Evolutionary conservation across 2,888 invertebrate species (phyloP), one percentile per base, ranked within the genome.

Genomic region (Xanthostigma xanthostigma): DNA sequence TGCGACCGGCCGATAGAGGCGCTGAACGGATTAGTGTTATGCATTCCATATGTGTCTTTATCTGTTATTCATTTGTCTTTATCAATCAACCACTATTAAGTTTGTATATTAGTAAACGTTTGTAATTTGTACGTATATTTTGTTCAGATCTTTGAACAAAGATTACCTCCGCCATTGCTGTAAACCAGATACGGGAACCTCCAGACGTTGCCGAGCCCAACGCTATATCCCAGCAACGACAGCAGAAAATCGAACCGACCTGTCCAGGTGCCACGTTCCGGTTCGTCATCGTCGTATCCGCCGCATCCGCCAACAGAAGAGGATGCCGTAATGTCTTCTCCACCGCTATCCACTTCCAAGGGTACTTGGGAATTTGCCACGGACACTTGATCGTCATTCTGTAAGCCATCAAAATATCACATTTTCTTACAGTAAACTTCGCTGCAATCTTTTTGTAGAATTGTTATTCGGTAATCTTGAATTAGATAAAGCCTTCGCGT

Each of bases 151-250:
- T 42, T 42, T 42, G 27, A 13, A 14, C n/a, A 13, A 13, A 13
- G 9, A 64, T 60, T 58, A 78, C 80, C 84, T 57, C 84, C 84
- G 42, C 84, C 84, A 62, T 84, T 84, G 53, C 81, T 81, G 63
- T 83, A 83, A 64, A 82, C 82, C 33, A 84, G 71, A 62, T 82
- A 83, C 3, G 83, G 83, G 64, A 83, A 83, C 27, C 83, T 70
- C 83, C 83, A 84, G 13, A 84, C 82, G 60, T 83, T 84, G 53
- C 83, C 83, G 48, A 84, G 66, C 2, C 83, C 83, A 45, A 84
- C 83, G 53, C 81, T 81, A 63, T 82, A 83, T 34, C 82, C 83
- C 51, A 84, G 66, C 50, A 83, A 69, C 9, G 82, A 82, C 36
- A 84, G 68, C 27, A 84, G 70, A 62, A 84, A 84, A 66, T 84